Conservation (phyloP, 2,113 vertebrate species). For the Chaenogobius annularis region DNA sequence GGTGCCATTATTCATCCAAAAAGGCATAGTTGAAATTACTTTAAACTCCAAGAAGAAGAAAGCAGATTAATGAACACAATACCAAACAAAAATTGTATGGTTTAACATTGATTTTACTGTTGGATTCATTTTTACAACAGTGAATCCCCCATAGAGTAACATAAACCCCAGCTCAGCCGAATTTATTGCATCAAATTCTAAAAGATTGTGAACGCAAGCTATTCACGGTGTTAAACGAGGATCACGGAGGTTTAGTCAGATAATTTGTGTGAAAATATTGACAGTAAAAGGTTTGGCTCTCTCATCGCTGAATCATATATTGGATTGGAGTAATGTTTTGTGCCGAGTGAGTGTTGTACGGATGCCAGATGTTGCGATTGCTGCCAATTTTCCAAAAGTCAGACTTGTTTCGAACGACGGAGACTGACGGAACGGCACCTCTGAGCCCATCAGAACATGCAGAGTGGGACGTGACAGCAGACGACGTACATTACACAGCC, state of each 20-base stretch:
- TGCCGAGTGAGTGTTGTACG: neutral
- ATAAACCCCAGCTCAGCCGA: neutral
- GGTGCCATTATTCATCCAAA: too few relatives aligned
- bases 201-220: neutral
- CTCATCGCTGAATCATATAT: neutral
- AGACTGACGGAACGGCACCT: neutral
- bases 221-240: neutral
- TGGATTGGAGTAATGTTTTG: neutral
- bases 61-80: too few relatives aligned
- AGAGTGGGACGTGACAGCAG: slow-evolving; percentile 1
- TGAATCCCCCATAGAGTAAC: too few relatives aligned
- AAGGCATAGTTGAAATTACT: too few relatives aligned
- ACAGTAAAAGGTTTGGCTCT: neutral
- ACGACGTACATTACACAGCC: neutral
- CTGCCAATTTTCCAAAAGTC: neutral
- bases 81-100: too few relatives aligned
- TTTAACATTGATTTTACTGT: too few relatives aligned
- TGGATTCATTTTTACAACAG: too few relatives aligned
- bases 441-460: neutral
- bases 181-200: neutral
- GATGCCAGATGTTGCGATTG: neutral
- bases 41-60: too few relatives aligned
- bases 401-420: neutral
- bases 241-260: neutral
- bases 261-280: slow-evolving; percentile 1